phyloP scores from a whole-genome alignment of 2,797 vertebrate genomes.

The Gastrophryne carolinensis region DNA sequence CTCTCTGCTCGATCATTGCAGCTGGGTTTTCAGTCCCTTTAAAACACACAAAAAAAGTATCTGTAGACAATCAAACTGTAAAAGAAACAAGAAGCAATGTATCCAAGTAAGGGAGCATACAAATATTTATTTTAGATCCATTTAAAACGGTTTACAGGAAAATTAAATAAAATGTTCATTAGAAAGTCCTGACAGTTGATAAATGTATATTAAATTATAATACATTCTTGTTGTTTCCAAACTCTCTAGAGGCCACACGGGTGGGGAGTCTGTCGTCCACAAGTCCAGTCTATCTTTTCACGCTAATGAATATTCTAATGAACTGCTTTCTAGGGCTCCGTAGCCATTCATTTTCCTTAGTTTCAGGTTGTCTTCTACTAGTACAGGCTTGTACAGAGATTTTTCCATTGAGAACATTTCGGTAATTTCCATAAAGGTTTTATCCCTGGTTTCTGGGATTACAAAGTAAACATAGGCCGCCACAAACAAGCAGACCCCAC shows the following conservation, averaged over 20 bases:
- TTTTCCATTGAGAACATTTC: conserved; percentile 66
- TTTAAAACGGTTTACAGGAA: too few relatives aligned
- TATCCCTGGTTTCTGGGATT: conserved; percentile 88
- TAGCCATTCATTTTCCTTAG: conserved; percentile 73
- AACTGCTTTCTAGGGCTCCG: conserved; percentile 70
- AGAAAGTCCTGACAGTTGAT: too few relatives aligned
- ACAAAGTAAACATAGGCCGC: conserved; percentile 75
- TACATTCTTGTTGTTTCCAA: background rate
- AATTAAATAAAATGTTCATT: too few relatives aligned
- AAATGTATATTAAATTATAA: too few relatives aligned
- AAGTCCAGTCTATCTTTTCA: conserved; percentile 11
- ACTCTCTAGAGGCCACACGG: background rate
- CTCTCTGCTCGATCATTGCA: too few relatives aligned
- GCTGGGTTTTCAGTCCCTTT: too few relatives aligned
- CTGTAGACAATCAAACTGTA: too few relatives aligned
- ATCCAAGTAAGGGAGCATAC: too few relatives aligned
- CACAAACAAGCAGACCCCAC: conserved; percentile 73
- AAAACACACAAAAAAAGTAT: too few relatives aligned
- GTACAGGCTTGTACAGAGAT: conserved; percentile 51
- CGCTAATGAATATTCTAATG: conserved; percentile 53
- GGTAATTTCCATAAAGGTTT: conserved; percentile 89
- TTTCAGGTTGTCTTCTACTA: conserved; percentile 8
- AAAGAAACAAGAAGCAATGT: too few relatives aligned
- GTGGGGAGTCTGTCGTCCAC: background rate
- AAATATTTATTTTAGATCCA: too few relatives aligned